Base-by-base conservation (phyloP, 2,888 invertebrate genomes). In the Koerneria pararmatus region DNA sequence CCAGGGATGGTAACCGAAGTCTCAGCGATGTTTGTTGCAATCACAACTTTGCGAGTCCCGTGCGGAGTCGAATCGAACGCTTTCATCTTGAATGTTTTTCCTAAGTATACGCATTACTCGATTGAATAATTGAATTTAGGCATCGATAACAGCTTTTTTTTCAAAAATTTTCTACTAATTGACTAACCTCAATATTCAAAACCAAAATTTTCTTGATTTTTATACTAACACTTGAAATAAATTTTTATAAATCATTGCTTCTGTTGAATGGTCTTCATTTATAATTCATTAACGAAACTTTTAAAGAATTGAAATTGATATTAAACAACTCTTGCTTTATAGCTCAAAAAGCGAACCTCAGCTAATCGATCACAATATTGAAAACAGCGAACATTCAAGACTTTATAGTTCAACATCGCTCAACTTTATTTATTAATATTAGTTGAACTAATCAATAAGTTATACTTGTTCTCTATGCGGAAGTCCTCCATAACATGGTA, bases 1-100 rank as follows among this genome's bases (percentile, higher is more conserved):
- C 94, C 94, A 3, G 91, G 90, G 79, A 97, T 93, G 0, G 97
- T 97, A 24, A 97, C 89, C 1, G 95, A 94, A 0, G 97, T 92
- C 85, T 98, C 97, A 0, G 97, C 95, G 63, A 98, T 91, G 83
- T 97, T 97, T 0, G 95, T 97, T 0, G 95, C 91, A 3, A 97
- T 86, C 0, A 98, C 89, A 29, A 95, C 89, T 85, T 95, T 97
- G 34, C 97, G 87, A 0, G 89, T 88, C 15, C 78, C 80, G 63
- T 81, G 80, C 1, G 83, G 78, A 19, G 82, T 78, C 27, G 80
- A 80, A 46, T 83, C 83, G 69, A 83, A 83, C 15, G 78, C 83
- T 69, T 78, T 78, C 76, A 83, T 74, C 76, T 77, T 71, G 62
- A 71, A 62, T 3, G 58, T 53, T n/a, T n/a, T n/a, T n/a, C n/a